A percentile compares a stretch with the other conserved stretches of the same genome.
Conservation (phyloP, 2,113 vertebrate genomes). For the Columba livia region DNA sequence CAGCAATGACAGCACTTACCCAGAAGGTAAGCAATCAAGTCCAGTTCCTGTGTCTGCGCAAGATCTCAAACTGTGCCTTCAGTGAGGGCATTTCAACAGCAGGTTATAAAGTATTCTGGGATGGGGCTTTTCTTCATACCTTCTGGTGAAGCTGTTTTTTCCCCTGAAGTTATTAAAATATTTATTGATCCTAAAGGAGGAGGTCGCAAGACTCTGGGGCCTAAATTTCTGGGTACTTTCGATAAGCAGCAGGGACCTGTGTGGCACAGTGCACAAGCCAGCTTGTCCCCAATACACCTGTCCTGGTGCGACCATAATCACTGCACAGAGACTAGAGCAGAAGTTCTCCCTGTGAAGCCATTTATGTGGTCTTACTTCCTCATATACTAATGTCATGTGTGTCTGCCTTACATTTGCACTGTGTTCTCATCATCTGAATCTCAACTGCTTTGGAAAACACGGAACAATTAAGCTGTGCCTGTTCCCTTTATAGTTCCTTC, state of each 20-base stretch:
- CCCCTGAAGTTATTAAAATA: background rate
- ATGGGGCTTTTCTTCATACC: background rate
- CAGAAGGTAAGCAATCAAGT: background rate
- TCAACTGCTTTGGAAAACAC: background rate
- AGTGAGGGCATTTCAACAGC: background rate
- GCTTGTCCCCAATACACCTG: background rate
- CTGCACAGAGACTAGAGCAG: background rate
- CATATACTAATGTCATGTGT: fast-evolving
- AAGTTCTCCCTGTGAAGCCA: background rate
- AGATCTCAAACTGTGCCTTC: background rate
- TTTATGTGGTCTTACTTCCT: background rate
- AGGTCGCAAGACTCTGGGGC: background rate
- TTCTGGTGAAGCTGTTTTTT: background rate
- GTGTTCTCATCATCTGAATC: background rate
- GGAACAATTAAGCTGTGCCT: background rate
- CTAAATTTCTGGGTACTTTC: background rate
- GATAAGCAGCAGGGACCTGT: background rate
- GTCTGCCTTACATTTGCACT: background rate
- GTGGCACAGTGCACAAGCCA: fast-evolving
- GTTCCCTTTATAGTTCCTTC: background rate
- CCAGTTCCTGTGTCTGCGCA: background rate
- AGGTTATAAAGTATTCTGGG: background rate
- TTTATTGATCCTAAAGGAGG: background rate
- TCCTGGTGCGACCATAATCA: background rate
- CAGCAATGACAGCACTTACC: background rate